Evolutionary conservation across 1,140 invertebrate genomes (phyloP).

Genomic region (Lordiphosa clarofinis): DNA sequence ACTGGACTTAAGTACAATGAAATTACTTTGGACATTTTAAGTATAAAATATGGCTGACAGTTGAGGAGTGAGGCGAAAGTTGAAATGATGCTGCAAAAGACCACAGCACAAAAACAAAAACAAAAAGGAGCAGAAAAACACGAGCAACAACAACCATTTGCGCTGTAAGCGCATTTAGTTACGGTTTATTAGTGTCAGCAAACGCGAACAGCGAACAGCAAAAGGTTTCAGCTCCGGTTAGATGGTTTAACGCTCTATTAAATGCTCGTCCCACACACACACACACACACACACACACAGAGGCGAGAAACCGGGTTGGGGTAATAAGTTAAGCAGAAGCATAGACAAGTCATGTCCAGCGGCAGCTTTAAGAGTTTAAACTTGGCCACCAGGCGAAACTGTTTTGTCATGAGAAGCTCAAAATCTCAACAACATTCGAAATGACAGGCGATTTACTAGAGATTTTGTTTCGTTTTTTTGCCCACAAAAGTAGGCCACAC

Average conservation of each 20-base stretch:
- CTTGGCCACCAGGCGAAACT: too few species aligned
- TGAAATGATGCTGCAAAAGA: slow-evolving; percentile 56
- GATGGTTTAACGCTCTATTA: slow-evolving; percentile 46
- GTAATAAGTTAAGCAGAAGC: too few species aligned
- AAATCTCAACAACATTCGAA: too few species aligned
- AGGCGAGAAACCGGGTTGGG: too few species aligned
- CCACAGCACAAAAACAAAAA: slow-evolving; percentile 1
- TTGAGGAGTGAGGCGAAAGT: slow-evolving; percentile 17
- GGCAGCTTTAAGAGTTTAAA: too few species aligned
- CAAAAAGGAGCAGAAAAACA: neutral
- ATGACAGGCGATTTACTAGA: too few species aligned
- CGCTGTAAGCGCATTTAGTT: slow-evolving; percentile 50
- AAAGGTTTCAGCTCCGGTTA: slow-evolving; percentile 12
- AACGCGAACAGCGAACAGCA: slow-evolving; percentile 7
- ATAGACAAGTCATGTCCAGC: too few species aligned
- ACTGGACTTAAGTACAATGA: slow-evolving; percentile 60
- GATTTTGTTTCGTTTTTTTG: too few species aligned
- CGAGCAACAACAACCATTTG: slow-evolving; percentile 1
- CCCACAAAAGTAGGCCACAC: too few species aligned
- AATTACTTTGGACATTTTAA: slow-evolving; percentile 72
- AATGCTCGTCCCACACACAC: slow-evolving; percentile 20
- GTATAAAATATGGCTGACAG: slow-evolving; percentile 72
- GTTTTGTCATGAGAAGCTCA: too few species aligned
- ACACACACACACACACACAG: too few species aligned
- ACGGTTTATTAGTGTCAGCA: slow-evolving; percentile 40